These are phyloP conservation scores for Syritta pipiens DNA, from an alignment of 2,888 invertebrate species.

Conservation along the genomic window DNA sequence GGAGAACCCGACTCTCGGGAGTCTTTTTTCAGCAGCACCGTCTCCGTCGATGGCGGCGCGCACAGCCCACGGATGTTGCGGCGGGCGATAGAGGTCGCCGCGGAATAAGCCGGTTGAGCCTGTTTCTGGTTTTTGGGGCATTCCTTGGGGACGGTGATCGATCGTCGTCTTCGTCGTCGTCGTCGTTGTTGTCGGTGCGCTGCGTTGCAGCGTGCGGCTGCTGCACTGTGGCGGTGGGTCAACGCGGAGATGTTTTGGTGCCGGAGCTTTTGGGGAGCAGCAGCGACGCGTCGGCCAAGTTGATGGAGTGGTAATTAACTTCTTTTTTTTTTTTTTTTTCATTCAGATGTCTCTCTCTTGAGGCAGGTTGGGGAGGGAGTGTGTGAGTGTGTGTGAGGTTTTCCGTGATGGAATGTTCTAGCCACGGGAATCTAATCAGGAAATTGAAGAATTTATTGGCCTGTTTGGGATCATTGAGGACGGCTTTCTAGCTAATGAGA, in stretches of 20 bases:
- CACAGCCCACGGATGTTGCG: constrained; percentile 56
- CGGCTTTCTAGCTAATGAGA: too few relatives aligned
- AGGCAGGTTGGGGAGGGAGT: constrained; percentile 33
- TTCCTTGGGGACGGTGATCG: constrained; percentile 53
- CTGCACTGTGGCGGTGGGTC: constrained; percentile 50
- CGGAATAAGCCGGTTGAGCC: constrained; percentile 63
- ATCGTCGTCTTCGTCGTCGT: constrained; percentile 33
- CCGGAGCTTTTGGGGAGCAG: background rate
- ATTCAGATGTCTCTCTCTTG: background rate
- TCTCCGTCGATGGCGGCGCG: background rate
- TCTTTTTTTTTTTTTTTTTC: too few relatives aligned
- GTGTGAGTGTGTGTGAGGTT: background rate
- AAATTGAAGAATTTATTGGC: background rate
- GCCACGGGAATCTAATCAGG: background rate
- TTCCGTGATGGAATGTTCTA: background rate
- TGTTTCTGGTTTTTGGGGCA: constrained; percentile 63
- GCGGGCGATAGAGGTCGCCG: constrained; percentile 60
- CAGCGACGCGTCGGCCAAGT: background rate
- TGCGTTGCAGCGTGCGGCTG: background rate
- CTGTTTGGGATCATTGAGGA: too few relatives aligned
- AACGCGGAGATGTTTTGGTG: constrained; percentile 34
- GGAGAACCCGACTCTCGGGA: constrained; percentile 13
- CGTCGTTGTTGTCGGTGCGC: background rate
- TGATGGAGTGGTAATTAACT: constrained; percentile 28
- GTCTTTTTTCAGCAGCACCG: constrained; percentile 1